Base-by-base conservation (phyloP, 2,888 invertebrate genomes). In the Microplitis manilae region DNA sequence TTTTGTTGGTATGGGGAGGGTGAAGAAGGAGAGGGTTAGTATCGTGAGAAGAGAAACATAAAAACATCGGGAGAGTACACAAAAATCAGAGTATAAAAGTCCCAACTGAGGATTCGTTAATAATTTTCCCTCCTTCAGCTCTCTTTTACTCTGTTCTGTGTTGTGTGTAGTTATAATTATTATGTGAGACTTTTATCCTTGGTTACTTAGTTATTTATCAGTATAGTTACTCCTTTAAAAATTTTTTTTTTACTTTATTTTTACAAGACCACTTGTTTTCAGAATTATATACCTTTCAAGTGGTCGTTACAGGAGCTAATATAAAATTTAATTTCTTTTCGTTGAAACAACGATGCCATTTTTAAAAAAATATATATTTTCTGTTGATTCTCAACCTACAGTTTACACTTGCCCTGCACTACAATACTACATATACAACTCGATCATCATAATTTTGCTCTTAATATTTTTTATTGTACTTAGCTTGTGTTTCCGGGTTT, bases 291-390 rank as follows among this genome's bases (percentile, higher is more conserved):
- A 61, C 41, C 68, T 69, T n/a, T 68, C 40, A 76, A 70, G 78
- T 77, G 77, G 80, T 84, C 81, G 81, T 84, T 84, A 84, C 81
- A 75, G 67, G 77, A 80, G 82, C 80, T 68, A 77, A 81, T 80
- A 83, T 85, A 82, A 86, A 85, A 84, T 82, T 85, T 85, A 85
- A 86, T 86, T 85, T 84, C 81, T 75, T 80, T 84, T 83, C 79
- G 83, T 74, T 83, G 86, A 83, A 83, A 81, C 50, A 50, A 50
- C 50, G 50, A 50, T 50, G 82, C 82, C 82, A 83, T 50, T 50
- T 50, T 13, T 13, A 50, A 8, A 50, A 41, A 50, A 50, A 8
- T 4, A 13, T 4, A 13, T 50, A 13, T 50, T 50, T 50, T 50
- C 50, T 50, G 50, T 50, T 50, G 50, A 50, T 50, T 13, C 50